A percentile compares a stretch with the other conserved stretches of the same genome.
These are phyloP conservation scores for Ptychoptera contaminata DNA, from an alignment of 2,888 invertebrate species.

Conservation along the genomic window DNA sequence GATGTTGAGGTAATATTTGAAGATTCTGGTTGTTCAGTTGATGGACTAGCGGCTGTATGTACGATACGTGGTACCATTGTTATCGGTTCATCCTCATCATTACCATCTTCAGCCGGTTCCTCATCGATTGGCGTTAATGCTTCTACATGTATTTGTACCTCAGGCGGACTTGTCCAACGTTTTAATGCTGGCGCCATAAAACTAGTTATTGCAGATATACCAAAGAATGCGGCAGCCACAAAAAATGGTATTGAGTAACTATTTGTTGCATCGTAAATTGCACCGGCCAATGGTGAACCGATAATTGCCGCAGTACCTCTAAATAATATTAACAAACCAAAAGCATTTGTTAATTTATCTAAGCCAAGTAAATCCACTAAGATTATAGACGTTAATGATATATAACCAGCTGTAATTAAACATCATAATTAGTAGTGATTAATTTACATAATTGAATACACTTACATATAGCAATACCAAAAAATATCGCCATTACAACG, in stretches of 20 bases:
- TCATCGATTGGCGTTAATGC: slow-evolving; percentile 71
- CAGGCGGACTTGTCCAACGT: slow-evolving; percentile 37
- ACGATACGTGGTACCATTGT: slow-evolving; percentile 64
- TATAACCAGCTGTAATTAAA: slow-evolving; percentile 69
- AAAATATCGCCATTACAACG: slow-evolving; percentile 68
- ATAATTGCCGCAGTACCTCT: slow-evolving; percentile 87
- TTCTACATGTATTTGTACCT: slow-evolving; percentile 47
- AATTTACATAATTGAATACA: slow-evolving; percentile 14
- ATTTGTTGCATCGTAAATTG: slow-evolving; percentile 74
- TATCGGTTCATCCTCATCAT: slow-evolving; percentile 58
- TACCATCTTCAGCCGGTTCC: slow-evolving; percentile 61
- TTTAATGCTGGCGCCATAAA: slow-evolving; percentile 64
- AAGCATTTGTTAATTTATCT: slow-evolving; percentile 92
- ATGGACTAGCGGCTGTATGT: slow-evolving; percentile 58
- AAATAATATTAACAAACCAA: slow-evolving; percentile 88
- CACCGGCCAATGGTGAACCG: slow-evolving; percentile 71
- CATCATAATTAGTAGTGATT: not conserved
- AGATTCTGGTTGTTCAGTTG: slow-evolving; percentile 5
- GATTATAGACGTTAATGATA: slow-evolving; percentile 94
- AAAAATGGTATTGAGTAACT: slow-evolving; percentile 82
- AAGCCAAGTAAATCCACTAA: slow-evolving; percentile 90
- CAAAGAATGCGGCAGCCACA: slow-evolving; percentile 80
- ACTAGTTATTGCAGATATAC: slow-evolving; percentile 69
- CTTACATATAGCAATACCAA: slow-evolving; percentile 85
- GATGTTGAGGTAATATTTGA: slow-evolving; percentile 31